Percentiles rank a stretch among this genome's conserved stretches.
These are phyloP conservation scores for Oreochromis tanganicae DNA, from an alignment of 2,113 vertebrate genomes.

Conservation along the genomic window DNA sequence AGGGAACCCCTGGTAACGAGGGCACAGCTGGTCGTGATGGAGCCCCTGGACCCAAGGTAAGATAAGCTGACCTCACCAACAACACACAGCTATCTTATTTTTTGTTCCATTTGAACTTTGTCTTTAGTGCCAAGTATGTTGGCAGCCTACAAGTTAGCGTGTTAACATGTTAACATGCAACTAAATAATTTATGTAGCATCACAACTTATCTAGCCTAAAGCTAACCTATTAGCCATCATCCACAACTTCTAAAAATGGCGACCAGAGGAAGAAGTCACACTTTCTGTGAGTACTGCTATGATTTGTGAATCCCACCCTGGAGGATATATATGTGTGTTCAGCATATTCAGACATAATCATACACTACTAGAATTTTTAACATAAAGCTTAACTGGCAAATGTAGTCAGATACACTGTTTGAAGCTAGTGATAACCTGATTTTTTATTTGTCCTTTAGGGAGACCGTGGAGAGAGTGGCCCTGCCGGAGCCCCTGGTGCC, in stretches of 20 bases:
- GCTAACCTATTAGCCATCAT: not conserved
- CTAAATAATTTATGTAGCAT: not conserved
- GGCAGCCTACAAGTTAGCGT: not conserved
- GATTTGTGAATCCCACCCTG: not conserved
- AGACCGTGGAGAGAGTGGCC: slow-evolving; percentile 89
- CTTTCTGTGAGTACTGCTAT: not conserved
- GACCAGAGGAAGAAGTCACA: not conserved
- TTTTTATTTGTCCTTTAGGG: slow-evolving; percentile 71
- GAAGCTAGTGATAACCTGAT: not conserved
- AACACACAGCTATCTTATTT: not conserved
- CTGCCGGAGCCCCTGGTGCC: slow-evolving; percentile 84
- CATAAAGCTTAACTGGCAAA: not conserved
- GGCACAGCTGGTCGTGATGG: slow-evolving; percentile 91
- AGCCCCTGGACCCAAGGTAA: slow-evolving; percentile 87
- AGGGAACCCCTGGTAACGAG: slow-evolving; percentile 91
- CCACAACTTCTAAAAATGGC: not conserved
- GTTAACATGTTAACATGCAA: not conserved
- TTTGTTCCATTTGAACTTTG: not conserved
- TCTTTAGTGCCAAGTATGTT: not conserved
- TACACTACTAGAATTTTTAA: not conserved
- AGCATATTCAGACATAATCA: not conserved
- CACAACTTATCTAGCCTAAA: not conserved
- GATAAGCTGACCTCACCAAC: not conserved
- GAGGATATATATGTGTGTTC: not conserved
- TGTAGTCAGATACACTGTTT: not conserved